phyloP scores from a whole-genome alignment of 2,888 invertebrate species.

The Spodoptera exigua region DNA sequence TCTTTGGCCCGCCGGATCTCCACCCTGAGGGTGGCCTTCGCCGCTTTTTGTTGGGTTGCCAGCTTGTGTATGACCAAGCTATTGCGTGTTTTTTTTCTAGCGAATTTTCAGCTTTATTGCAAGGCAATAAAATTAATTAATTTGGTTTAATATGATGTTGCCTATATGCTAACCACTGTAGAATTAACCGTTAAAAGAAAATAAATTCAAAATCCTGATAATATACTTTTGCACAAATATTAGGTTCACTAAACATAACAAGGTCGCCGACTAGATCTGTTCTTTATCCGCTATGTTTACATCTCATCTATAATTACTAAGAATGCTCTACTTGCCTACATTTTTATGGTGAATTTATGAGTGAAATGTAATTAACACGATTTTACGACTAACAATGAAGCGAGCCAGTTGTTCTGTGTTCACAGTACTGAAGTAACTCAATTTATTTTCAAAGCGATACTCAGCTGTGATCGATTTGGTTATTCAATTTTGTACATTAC shows the following conservation, averaged over 20 bases:
- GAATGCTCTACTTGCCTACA: slow-evolving; percentile 11
- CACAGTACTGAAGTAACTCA: slow-evolving; percentile 2
- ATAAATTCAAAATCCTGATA: too few relatives aligned
- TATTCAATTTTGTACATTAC: too few relatives aligned
- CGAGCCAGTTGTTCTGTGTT: slow-evolving; percentile 15
- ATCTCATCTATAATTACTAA: slow-evolving; percentile 10
- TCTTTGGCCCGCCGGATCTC: too few relatives aligned
- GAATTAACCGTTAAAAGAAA: too few relatives aligned
- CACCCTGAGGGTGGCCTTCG: too few relatives aligned
- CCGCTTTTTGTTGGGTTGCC: slow-evolving; percentile 36
- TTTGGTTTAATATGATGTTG: too few relatives aligned
- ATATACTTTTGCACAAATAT: too few relatives aligned
- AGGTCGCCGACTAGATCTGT: slow-evolving; percentile 1
- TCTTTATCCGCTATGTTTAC: slow-evolving; percentile 15
- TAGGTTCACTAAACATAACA: neutral
- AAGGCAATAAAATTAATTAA: too few relatives aligned
- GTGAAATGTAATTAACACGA: slow-evolving; percentile 12
- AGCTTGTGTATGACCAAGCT: slow-evolving; percentile 17
- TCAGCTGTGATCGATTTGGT: too few relatives aligned
- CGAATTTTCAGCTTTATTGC: too few relatives aligned
- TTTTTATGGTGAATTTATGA: slow-evolving; percentile 5
- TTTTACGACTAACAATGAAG: slow-evolving; percentile 21
- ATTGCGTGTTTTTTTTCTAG: slow-evolving; percentile 3
- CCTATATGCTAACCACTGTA: too few relatives aligned
- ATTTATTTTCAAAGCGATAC: slow-evolving; percentile 6